These are phyloP conservation scores for Fistularia tabacaria DNA, from an alignment of 2,797 vertebrate genomes.

Conservation along the genomic window DNA sequence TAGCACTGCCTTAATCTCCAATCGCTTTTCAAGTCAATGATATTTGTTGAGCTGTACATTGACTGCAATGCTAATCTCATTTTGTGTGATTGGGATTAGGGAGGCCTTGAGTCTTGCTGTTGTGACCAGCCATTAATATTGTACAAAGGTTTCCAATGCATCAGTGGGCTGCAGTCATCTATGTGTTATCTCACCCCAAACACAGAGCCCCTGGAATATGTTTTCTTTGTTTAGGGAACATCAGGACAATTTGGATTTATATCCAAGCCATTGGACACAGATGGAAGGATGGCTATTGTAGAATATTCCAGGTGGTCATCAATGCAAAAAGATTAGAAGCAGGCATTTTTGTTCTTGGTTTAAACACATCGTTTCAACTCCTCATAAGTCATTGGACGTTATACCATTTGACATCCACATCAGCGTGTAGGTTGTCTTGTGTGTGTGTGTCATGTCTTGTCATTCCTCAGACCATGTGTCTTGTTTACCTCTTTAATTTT, in stretches of 20 bases:
- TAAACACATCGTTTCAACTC: no score
- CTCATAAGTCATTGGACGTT: background rate
- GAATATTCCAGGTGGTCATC: constrained; percentile 54
- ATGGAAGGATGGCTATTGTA: constrained; percentile 47
- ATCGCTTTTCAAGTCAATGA: constrained; percentile 34
- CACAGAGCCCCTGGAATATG: constrained; percentile 38
- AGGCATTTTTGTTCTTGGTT: background rate
- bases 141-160: constrained; percentile 29
- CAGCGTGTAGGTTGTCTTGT: no score
- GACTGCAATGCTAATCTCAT: constrained; percentile 42
- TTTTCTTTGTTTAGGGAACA: constrained; percentile 42
- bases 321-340: background rate
- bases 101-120: constrained; percentile 22
- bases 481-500: background rate
- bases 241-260: constrained; percentile 43
- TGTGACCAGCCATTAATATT: constrained; percentile 47
- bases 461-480: background rate
- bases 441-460: background rate
- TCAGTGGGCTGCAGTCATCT: constrained; percentile 12
- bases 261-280: constrained; percentile 44
- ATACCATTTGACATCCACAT: background rate
- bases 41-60: constrained; percentile 17
- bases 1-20: background rate
- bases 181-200: constrained; percentile 52
- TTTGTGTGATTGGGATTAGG: constrained; percentile 44